Percentiles rank a stretch among this genome's conserved stretches.
phyloP scores from a whole-genome alignment of 2,797 vertebrate species.

The Poecilia wingei region DNA sequence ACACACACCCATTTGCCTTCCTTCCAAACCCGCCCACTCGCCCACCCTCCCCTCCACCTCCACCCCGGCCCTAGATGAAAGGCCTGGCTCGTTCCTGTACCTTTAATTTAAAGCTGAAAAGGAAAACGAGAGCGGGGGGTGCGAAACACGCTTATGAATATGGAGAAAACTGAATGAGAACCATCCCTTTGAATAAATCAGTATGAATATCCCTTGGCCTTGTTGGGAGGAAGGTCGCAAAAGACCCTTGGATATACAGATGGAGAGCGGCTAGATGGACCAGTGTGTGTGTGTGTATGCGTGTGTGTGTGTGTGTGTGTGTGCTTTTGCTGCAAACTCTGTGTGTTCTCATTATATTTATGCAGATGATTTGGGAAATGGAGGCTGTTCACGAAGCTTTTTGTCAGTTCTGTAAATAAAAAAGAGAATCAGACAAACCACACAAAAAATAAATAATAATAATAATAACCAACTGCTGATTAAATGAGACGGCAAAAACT shows the following conservation, averaged over 20 bases:
- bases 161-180: conserved; percentile 80
- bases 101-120: conserved; percentile 86
- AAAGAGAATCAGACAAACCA: background rate
- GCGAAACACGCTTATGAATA: conserved; percentile 82
- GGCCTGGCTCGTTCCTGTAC: conserved; percentile 81
- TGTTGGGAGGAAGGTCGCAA: conserved; percentile 77
- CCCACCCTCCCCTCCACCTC: conserved; percentile 29
- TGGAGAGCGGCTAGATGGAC: conserved; percentile 66
- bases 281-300: conserved; percentile 32
- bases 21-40: conserved; percentile 58
- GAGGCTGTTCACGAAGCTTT: conserved; percentile 28
- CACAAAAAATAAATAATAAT: background rate
- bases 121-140: conserved; percentile 73
- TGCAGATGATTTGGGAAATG: conserved; percentile 54
- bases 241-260: conserved; percentile 76
- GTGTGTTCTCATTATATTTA: conserved; percentile 41
- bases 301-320: conserved; percentile 22
- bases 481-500: conserved; percentile 13
- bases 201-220: conserved; percentile 78
- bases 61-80: conserved; percentile 81
- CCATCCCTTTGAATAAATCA: conserved; percentile 80
- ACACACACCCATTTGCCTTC: conserved; percentile 47
- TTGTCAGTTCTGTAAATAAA: conserved; percentile 14
- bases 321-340: background rate
- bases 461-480: conserved; percentile 22